Base-by-base conservation (phyloP, 2,113 vertebrate genomes). In the Etheostoma spectabile region DNA sequence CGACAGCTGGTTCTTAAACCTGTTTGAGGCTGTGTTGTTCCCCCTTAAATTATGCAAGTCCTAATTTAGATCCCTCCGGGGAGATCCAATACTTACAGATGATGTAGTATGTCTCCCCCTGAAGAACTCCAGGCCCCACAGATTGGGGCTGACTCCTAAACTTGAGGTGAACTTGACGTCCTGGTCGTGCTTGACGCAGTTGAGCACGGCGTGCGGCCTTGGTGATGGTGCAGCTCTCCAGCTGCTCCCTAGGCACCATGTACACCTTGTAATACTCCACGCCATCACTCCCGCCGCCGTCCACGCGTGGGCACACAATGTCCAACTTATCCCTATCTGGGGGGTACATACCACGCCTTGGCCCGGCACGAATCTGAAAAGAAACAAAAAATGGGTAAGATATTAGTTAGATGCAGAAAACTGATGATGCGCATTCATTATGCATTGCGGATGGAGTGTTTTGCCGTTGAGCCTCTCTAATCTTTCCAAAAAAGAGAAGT, bases 121-220 rank as follows among this genome's bases (percentile, higher is more conserved):
- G 95, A 97, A 96, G 96, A 99, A 99, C 96, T 99, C 98, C 91
- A 99, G 93, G 51, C 98, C 98, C 98, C 98, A 99, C 19, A 99
- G 96, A 83, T 99, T 99, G 80, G 98, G 98, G 92, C 98, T 99
- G 95, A 99, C 92, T 99, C 98, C 93, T 99, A 94, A 99, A 99
- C 95, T 99, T 99, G 93, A 99, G 69, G 98, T 99, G 95, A 99
- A 99, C 90, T 99, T 99, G 88, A 99, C 98, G 64, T 99, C 98
- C 95, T 99, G 98, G 94, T 99, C 98, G 74, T 98, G 98, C 82
- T 96, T 97, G 91, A 97, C 97, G 82, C 98, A 99, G 95, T 99
- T 99, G 93, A 99, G 98, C 49, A 99, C 65, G 97, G 98, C 18
- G 97, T 99, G 88, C 97, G 33, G 97, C 96, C 89, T 98, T 98